Base-by-base conservation (phyloP, 2,113 vertebrate genomes). In the Bungarus multicinctus region DNA sequence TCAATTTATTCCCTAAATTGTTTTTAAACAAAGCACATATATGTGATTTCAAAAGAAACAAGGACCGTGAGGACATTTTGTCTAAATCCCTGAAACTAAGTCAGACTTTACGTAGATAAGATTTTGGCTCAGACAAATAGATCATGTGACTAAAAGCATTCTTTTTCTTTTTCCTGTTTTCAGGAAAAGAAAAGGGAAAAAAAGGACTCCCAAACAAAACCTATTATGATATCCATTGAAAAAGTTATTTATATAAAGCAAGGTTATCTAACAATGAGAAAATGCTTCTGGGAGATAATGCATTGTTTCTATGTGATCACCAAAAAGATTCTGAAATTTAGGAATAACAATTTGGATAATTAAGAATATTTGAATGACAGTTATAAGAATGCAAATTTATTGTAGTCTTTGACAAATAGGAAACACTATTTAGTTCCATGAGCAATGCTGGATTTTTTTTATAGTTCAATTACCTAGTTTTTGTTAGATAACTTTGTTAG, bases 41-140 rank as follows among this genome's bases (percentile, higher is more conserved):
- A 95, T 90, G 95, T 90, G 57, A 95, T 94, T 89, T 69, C 92
- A 96, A 97, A 96, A 96, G 95, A 95, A 94, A 96, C 95, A 92
- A 97, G 94, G 91, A 95, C 94, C 94, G 96, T 94, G 96, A 95
- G 95, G 96, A 93, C 94, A 87, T 1, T 22, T 52, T 64, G 95
- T 91, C 95, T 95, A 90, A 96, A 94, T 50, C 96, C 92, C 97
- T 94, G 93, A 85, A 85, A 23, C 90, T 85, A 85, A 95, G 96
- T 95, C 97, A 97, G 97, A 97, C 96, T 95, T 94, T 95, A n/a
- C 95, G 95, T 34, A 97, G 97, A 98, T 98, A 98, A 98, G 97
- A 94, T 89, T 60, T 85, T 97, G 97, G 96, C 94, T 96, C 97
- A 98, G 97, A 97, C 97, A 96, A 95, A 93, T 16, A 89, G 96